These are phyloP conservation scores for Automeris io DNA, from an alignment of 2,888 invertebrate species.

Conservation along the genomic window DNA sequence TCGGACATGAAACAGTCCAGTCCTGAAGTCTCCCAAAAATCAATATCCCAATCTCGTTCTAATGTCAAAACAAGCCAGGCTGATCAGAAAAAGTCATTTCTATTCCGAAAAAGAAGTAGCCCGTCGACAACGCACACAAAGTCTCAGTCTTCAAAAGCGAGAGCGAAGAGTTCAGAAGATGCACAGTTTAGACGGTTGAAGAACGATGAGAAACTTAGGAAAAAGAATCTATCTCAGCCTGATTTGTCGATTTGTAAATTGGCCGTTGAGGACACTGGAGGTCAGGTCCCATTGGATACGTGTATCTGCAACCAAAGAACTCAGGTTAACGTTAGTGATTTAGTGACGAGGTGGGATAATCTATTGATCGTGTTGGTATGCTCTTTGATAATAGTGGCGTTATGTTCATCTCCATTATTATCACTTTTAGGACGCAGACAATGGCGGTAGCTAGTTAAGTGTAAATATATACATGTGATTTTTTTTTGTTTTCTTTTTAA, in stretches of 20 bases:
- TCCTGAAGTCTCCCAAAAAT: not conserved
- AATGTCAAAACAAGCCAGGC: not conserved
- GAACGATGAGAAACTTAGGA: not conserved
- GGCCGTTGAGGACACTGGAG: constrained; percentile 2
- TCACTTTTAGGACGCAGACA: constrained; percentile 21
- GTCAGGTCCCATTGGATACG: constrained; percentile 4
- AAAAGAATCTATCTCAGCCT: not conserved
- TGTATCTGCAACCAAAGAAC: constrained; percentile 7
- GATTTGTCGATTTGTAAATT: not conserved
- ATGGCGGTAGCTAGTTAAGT: constrained; percentile 23
- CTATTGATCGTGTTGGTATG: constrained; percentile 30
- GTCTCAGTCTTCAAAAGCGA: not conserved
- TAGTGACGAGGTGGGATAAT: constrained; percentile 26
- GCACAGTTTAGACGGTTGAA: not conserved
- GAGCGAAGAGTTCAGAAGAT: constrained; percentile 1
- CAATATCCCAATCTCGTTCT: not conserved
- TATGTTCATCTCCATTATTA: constrained; percentile 30
- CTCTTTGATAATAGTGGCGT: constrained; percentile 27
- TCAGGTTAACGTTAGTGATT: not conserved
- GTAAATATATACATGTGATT: constrained; percentile 26
- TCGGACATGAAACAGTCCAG: not conserved
- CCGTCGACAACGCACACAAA: not conserved
- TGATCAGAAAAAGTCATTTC: not conserved
- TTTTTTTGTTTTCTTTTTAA: constrained; percentile 13
- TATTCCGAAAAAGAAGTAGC: not conserved